These are phyloP conservation scores for Neogobius melanostomus DNA, from an alignment of 2,113 vertebrate genomes.

Conservation along the genomic window DNA sequence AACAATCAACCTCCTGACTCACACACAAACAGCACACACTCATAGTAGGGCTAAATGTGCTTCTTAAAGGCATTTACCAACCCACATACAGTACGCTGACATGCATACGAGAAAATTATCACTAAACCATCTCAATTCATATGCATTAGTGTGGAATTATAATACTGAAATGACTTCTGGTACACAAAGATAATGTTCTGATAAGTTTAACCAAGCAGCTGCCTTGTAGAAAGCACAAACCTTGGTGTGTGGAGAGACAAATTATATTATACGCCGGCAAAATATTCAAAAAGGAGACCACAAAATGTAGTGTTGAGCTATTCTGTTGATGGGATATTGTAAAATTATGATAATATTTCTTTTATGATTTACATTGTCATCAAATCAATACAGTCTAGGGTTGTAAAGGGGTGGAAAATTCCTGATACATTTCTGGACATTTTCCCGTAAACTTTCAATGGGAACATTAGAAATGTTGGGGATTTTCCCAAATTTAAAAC, in stretches of 20 bases:
- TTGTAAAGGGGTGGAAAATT: too few relatives aligned
- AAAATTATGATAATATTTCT: neutral
- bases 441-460: too few relatives aligned
- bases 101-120: conserved; percentile 8
- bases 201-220: neutral
- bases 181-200: neutral
- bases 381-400: neutral
- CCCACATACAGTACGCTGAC: conserved; percentile 21
- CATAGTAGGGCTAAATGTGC: conserved; percentile 37
- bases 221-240: neutral
- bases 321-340: neutral
- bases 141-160: conserved; percentile 11
- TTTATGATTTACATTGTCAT: neutral
- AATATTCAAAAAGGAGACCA: neutral
- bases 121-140: conserved; percentile 16
- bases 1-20: conserved; percentile 72
- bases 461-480: too few relatives aligned
- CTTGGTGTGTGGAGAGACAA: too few relatives aligned
- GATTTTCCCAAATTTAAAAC: too few relatives aligned
- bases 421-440: too few relatives aligned
- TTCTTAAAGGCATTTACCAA: conserved; percentile 27
- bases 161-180: neutral
- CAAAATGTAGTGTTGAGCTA: neutral
- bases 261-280: neutral
- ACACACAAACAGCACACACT: conserved; percentile 33